Evolutionary conservation across 2,797 vertebrate species (phyloP).

Genomic region (Squalus acanthias): DNA sequence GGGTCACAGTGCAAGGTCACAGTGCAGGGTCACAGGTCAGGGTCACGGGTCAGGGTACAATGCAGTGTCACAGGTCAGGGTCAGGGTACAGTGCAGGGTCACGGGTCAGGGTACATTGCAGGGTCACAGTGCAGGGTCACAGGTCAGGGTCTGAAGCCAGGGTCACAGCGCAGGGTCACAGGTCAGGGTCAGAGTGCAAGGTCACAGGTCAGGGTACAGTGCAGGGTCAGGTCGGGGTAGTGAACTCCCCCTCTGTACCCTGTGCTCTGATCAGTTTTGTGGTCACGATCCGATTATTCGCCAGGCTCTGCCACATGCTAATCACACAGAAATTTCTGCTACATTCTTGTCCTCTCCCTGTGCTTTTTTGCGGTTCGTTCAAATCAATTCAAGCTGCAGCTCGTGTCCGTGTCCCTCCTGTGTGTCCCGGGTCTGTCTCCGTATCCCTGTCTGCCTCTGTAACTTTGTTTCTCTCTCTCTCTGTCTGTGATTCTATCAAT

Average conservation of each 20-base stretch:
- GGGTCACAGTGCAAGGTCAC: no score
- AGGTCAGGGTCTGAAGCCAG: no score
- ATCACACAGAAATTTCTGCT: neutral
- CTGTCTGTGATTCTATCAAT: neutral
- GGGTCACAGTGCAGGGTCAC: neutral
- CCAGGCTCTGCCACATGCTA: neutral
- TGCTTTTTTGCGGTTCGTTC: neutral
- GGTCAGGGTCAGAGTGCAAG: no score
- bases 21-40: no score
- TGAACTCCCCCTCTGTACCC: neutral
- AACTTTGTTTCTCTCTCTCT: neutral
- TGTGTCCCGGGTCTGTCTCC: neutral
- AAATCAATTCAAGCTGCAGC: neutral
- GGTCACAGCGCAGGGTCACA: neutral
- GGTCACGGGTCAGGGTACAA: neutral
- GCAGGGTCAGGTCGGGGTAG: neutral
- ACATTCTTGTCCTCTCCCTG: neutral
- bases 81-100: neutral
- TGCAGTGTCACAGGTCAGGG: neutral
- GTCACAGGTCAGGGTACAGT: neutral
- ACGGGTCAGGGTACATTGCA: neutral
- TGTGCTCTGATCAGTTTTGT: neutral
- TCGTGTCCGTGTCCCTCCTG: no score
- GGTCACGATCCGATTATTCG: neutral
- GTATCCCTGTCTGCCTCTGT: neutral